Evolutionary conservation across 2,888 invertebrate genomes (phyloP), one percentile per base, ranked within the genome.

Genomic region (Chrysina gloriosa): DNA sequence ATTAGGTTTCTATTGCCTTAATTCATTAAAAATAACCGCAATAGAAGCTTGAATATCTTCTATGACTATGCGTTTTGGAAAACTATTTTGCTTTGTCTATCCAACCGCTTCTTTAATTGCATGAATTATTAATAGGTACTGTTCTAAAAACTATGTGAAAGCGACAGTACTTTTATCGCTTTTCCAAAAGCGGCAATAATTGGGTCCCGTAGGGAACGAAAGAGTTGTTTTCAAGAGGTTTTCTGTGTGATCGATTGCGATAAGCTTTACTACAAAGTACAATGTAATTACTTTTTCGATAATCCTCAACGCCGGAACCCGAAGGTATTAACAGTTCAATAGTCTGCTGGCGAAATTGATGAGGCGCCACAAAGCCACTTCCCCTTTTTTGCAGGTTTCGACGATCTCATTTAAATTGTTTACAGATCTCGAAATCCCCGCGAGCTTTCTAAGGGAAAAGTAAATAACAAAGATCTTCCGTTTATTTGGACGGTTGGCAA

Each of bases 221-320:
- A n/a, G 21, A 31, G 31, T 9, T 31, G 52, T 45, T 45, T 14
- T 52, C 52, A 16, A 9, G 31, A 31, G 3, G 14, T 19, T 31
- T 52, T 52, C 31, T 16, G 19, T 7, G 7, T 9, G 31, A 52
- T 7, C 31, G 19, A 5, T 16, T 16, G 31, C 14, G 3, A 14
- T 31, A 52, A 52, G 52, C 31, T 16, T 0, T 31, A 16, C 29
- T 19, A n/a, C 19, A 31, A 29, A 16, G 29, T 31, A 52, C 52
- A 31, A 6, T 16, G 19, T 52, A 52, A 52, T 52, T 52, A 31
- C 52, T 27, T 52, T 50, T 27, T 27, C 50, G 50, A 50, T 50
- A 50, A 50, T 50, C 50, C 50, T 16, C 16, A 14, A 50, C 29
- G n/a, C 50, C 27, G 16, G 1, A 31, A 19, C 31, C 16, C 19